Evolutionary conservation across 2,113 vertebrate species (phyloP).

Genomic region (Mastomys coucha): DNA sequence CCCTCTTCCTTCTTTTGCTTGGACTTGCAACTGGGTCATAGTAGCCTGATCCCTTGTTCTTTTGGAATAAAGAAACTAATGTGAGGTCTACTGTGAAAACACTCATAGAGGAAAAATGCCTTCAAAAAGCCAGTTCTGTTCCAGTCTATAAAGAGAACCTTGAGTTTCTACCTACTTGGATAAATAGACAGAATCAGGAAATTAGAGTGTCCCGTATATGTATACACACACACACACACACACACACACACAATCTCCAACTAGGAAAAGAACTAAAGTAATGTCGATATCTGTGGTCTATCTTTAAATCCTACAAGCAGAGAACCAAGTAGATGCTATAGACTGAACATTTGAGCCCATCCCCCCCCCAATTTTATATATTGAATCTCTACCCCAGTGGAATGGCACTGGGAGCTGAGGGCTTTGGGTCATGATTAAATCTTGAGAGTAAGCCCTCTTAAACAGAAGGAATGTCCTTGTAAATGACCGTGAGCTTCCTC

Average conservation of each 20-base stretch:
- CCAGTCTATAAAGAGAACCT: not conserved
- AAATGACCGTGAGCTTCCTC: not conserved
- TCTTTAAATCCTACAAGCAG: not conserved
- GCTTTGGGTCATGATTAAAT: not conserved
- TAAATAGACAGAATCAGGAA: not conserved
- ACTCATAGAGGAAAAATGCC: not conserved
- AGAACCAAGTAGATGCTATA: not conserved
- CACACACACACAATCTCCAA: not conserved
- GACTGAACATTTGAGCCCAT: not conserved
- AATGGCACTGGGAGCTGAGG: too few species aligned
- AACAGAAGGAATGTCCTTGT: not conserved
- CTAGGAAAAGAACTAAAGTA: not conserved
- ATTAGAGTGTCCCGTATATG: not conserved
- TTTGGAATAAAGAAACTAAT: not conserved
- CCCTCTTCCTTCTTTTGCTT: slow-evolving; percentile 6
- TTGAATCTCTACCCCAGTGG: not conserved
- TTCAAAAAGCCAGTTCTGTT: not conserved
- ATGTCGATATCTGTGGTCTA: not conserved
- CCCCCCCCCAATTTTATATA: not conserved
- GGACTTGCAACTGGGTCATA: not conserved
- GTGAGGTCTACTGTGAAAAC: not conserved
- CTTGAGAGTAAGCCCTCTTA: not conserved
- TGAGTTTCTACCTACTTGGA: not conserved
- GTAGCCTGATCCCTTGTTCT: not conserved
- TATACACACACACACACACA: too few species aligned